Percentiles rank a stretch among this genome's conserved stretches.
These are phyloP conservation scores for Pseudotriccus pelzelni DNA, from an alignment of 2,797 vertebrate genomes.

Conservation along the genomic window DNA sequence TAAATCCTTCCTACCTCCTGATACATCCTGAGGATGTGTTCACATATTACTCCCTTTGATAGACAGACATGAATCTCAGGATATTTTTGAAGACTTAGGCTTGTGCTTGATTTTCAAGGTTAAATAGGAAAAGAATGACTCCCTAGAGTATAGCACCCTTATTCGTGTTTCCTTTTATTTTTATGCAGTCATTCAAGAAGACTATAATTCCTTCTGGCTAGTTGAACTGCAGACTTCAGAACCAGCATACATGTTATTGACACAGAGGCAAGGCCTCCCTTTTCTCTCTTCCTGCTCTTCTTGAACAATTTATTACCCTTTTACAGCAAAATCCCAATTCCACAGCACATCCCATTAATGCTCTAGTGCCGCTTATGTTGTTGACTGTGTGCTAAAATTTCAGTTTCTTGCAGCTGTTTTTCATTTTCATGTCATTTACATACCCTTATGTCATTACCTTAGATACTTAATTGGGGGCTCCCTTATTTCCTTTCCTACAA, in stretches of 20 bases:
- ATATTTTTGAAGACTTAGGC: background rate
- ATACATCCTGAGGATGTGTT: background rate
- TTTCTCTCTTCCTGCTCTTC: background rate
- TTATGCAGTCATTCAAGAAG: background rate
- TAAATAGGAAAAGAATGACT: background rate
- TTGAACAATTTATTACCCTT: conserved; percentile 9
- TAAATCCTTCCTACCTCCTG: background rate
- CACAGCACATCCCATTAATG: background rate
- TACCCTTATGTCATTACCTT: background rate
- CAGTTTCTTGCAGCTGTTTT: background rate
- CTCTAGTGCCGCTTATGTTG: background rate
- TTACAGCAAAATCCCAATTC: background rate
- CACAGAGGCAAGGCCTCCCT: background rate
- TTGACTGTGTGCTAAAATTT: background rate
- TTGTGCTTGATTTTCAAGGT: conserved; percentile 23
- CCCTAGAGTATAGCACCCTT: background rate
- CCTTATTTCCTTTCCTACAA: background rate
- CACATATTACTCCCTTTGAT: background rate
- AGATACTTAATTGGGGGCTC: background rate
- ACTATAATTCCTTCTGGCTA: conserved; percentile 1
- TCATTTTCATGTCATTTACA: conserved; percentile 11
- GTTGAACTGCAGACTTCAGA: background rate
- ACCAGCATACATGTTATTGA: background rate
- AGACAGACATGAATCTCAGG: background rate
- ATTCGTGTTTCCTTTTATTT: background rate